Evolutionary conservation across 2,113 vertebrate genomes (phyloP).

Genomic region (Percopsis transmontana): DNA sequence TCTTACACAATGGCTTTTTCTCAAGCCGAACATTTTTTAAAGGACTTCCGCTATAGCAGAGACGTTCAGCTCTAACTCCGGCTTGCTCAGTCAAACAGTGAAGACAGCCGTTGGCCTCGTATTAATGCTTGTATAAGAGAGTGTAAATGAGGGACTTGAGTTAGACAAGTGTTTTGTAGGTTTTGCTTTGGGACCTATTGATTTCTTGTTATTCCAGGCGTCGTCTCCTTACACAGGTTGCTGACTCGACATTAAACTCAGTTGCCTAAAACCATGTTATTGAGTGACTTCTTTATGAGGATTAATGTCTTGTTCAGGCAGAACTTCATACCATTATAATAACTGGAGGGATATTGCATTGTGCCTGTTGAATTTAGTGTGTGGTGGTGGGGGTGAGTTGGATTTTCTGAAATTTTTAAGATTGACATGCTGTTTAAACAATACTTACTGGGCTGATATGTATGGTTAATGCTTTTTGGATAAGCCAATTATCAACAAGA

Average conservation of each 20-base stretch:
- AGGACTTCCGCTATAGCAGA: background rate
- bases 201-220: conserved; percentile 29
- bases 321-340: conserved; percentile 2
- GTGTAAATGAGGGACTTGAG: conserved; percentile 7
- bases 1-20: too few relatives aligned
- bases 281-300: conserved; percentile 17
- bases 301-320: background rate
- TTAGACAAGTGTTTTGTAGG: conserved; percentile 6
- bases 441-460: background rate
- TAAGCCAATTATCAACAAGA: too few relatives aligned
- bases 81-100: conserved; percentile 2
- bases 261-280: conserved; percentile 21
- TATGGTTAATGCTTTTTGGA: too few relatives aligned
- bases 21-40: too few relatives aligned
- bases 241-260: conserved; percentile 16
- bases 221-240: conserved; percentile 11
- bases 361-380: background rate
- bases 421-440: background rate
- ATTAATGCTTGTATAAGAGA: background rate
- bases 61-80: background rate
- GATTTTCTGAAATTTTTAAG: too few relatives aligned
- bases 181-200: conserved; percentile 18
- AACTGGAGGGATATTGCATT: conserved; percentile 1
- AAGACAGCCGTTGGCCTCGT: background rate
- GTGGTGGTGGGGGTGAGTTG: too few relatives aligned